phyloP scores from a whole-genome alignment of 2,797 vertebrate genomes.

The Phrynocephalus vlangalii region DNA sequence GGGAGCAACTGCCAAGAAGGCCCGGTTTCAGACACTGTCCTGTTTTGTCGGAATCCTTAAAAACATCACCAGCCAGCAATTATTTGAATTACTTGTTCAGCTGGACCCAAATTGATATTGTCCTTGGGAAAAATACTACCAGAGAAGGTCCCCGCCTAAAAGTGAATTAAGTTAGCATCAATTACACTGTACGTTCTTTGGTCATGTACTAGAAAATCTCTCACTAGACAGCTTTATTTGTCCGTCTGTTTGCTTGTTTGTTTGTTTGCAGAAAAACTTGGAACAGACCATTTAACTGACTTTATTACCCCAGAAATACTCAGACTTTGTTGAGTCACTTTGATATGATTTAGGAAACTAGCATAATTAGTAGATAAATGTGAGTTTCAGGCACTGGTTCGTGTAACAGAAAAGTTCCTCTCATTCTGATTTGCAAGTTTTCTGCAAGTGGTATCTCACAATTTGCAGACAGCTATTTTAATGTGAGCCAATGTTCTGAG shows the following conservation, averaged over 20 bases:
- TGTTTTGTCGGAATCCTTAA: too few relatives aligned
- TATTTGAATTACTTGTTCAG: not conserved
- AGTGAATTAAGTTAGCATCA: conserved; percentile 32
- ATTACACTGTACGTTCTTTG: conserved; percentile 35
- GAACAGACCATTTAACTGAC: conserved; percentile 10
- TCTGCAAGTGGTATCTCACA: conserved; percentile 22
- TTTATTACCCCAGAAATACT: conserved; percentile 16
- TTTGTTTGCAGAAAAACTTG: conserved; percentile 14
- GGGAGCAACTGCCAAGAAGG: too few relatives aligned
- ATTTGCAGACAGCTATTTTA: conserved; percentile 23
- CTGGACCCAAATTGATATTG: not conserved
- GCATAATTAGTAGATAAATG: conserved; percentile 48
- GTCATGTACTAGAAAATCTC: conserved; percentile 29
- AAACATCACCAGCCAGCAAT: not conserved
- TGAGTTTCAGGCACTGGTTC: conserved; percentile 27
- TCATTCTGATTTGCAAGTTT: conserved; percentile 14
- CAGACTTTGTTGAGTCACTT: not conserved
- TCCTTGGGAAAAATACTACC: not conserved
- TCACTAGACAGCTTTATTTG: not conserved
- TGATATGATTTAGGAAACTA: conserved; percentile 40
- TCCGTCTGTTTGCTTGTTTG: too few relatives aligned
- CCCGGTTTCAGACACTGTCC: too few relatives aligned
- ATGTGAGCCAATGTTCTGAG: not conserved
- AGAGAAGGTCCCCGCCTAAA: not conserved
- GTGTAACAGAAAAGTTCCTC: conserved; percentile 20